Evolutionary conservation across 2,113 vertebrate genomes (phyloP).

Genomic region (Nothoprocta pentlandii): DNA sequence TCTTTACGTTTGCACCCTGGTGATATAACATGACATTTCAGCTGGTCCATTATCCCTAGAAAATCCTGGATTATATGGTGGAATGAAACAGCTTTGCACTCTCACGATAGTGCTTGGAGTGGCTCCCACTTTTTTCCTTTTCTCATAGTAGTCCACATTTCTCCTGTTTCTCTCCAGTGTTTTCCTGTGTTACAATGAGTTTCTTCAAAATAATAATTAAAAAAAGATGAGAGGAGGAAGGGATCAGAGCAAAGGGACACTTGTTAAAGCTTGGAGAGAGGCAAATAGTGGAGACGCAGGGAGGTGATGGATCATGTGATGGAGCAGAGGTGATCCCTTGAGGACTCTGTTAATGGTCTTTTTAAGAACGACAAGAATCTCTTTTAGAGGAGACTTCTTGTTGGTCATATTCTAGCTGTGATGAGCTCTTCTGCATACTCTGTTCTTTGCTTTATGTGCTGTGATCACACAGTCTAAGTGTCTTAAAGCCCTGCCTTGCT

Average conservation of each 20-base stretch:
- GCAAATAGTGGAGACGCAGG: neutral
- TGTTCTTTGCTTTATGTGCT: neutral
- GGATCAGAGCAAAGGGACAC: neutral
- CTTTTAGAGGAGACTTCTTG: neutral
- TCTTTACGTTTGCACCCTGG: neutral
- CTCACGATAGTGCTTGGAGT: neutral
- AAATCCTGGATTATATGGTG: neutral
- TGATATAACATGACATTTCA: slow-evolving; percentile 7
- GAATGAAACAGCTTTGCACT: neutral
- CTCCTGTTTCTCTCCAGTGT: neutral
- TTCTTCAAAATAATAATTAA: neutral
- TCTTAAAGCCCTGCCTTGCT: neutral
- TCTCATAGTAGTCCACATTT: neutral
- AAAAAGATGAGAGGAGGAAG: neutral
- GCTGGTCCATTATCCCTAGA: neutral
- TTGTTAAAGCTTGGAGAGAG: neutral
- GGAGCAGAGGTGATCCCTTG: neutral
- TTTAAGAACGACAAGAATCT: neutral
- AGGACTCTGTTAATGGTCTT: neutral
- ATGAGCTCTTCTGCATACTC: neutral
- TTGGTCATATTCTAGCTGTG: neutral
- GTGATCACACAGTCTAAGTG: neutral
- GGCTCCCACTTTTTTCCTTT: neutral
- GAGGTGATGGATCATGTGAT: neutral
- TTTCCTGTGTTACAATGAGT: neutral